Conservation (phyloP, 1,140 invertebrate genomes). For the Platorchestia sp. region DNA sequence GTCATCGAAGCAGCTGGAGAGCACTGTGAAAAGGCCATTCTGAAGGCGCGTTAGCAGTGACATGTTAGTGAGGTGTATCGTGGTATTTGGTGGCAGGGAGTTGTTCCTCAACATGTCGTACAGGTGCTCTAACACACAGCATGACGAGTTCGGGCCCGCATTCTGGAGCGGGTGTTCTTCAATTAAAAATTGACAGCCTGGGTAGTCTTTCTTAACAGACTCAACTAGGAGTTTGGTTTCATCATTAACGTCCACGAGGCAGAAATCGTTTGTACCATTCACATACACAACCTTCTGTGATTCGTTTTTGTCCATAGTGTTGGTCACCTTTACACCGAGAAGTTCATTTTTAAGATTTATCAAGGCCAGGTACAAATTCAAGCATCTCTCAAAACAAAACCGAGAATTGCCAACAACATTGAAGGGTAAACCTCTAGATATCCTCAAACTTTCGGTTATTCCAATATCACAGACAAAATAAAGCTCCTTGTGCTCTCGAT, state of each 20-base stretch:
- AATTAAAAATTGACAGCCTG: not conserved
- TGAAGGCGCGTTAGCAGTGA: slow-evolving; percentile 44
- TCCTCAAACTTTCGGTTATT: slow-evolving; percentile 36
- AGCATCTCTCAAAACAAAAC: slow-evolving; percentile 60
- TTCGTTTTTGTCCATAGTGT: not conserved
- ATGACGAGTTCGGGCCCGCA: not conserved
- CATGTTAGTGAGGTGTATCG: slow-evolving; percentile 25
- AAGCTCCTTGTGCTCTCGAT: not conserved
- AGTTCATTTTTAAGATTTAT: slow-evolving; percentile 11
- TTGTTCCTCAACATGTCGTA: not conserved
- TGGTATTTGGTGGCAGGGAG: not conserved
- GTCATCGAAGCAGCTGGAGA: slow-evolving; percentile 9
- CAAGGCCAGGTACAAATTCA: slow-evolving; percentile 59
- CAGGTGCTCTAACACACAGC: slow-evolving; percentile 19
- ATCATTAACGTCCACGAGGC: not conserved
- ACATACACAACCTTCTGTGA: slow-evolving; percentile 21
- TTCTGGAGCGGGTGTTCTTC: not conserved
- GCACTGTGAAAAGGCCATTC: slow-evolving; percentile 12
- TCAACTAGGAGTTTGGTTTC: slow-evolving; percentile 3
- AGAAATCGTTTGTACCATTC: not conserved
- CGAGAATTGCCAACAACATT: slow-evolving; percentile 59
- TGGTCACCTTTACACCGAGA: not conserved
- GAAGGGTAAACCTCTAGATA: slow-evolving; percentile 61
- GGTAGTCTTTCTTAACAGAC: slow-evolving; percentile 28
- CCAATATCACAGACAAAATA: not conserved